Conservation (phyloP, 2,888 invertebrate species). For the Subacronicta megacephala region DNA sequence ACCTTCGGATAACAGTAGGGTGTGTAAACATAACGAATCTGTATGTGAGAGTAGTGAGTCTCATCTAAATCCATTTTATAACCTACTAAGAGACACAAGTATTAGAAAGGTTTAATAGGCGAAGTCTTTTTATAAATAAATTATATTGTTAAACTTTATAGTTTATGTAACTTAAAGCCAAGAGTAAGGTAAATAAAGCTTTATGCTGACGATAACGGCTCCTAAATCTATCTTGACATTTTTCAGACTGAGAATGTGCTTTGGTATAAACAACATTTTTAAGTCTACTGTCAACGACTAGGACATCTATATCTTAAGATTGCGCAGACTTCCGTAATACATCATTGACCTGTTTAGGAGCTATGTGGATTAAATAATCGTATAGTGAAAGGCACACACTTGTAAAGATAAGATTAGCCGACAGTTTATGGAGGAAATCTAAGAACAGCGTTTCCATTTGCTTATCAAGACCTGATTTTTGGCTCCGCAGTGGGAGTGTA, state of each 20-base stretch:
- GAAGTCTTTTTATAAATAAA: too few relatives aligned
- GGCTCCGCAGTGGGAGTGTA: too few relatives aligned
- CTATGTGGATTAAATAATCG: conserved; percentile 7
- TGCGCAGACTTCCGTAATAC: not conserved
- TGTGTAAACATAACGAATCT: too few relatives aligned
- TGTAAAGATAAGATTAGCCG: conserved; percentile 11
- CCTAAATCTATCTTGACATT: conserved; percentile 48
- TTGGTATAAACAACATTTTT: conserved; percentile 12
- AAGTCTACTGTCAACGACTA: not conserved
- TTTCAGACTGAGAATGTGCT: conserved; percentile 38
- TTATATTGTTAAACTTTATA: too few relatives aligned
- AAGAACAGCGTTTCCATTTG: too few relatives aligned
- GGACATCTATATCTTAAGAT: conserved; percentile 2
- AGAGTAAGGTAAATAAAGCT: conserved; percentile 44
- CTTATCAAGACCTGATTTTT: too few relatives aligned
- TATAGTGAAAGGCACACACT: conserved; percentile 4
- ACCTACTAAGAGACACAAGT: too few relatives aligned
- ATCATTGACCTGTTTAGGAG: conserved; percentile 7
- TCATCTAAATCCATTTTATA: too few relatives aligned
- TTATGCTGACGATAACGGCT: conserved; percentile 38
- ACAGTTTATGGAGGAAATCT: not conserved
- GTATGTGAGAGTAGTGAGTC: too few relatives aligned
- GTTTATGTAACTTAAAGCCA: conserved; percentile 22
- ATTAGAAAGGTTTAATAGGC: conserved; percentile 8
- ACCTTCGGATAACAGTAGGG: too few relatives aligned